Base-by-base conservation (phyloP, 1,140 invertebrate genomes). In the Magallana gigas region DNA sequence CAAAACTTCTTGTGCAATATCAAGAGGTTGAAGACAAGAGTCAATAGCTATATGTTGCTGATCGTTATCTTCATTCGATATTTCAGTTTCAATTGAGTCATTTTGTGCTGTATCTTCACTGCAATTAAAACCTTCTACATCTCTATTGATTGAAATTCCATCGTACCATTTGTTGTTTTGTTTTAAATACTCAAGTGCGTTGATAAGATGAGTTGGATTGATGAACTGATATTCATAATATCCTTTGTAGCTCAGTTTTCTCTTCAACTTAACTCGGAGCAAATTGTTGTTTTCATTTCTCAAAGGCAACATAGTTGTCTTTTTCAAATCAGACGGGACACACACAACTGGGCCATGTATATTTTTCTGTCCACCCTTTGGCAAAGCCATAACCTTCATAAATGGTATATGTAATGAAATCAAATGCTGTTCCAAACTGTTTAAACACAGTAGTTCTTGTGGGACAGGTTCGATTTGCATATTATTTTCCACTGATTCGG, bases 1-100 rank as follows among this genome's bases (percentile, higher is more conserved):
- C 48, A 90, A 18, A 76, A 86, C n/a, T 83, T 90, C 89, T 83
- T 90, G 89, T 58, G 76, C 87, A 57, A 90, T 84, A 85, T 90
- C 85, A 23, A 83, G 82, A 68, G 89, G 89, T 87, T 90, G 87
- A 3, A 90, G 23, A 80, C 87, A 88, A 36, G 89, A 80, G 60
- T 90, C 87, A 56, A 36, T 36, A 36, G 36, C 36, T 36, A 36
- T 36, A 36, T 36, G 36, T 36, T 86, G 71, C 36, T 36, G 36
- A 36, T 36, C 36, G 36, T 36, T 36, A 3, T 36, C 36, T 3
- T 36, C 36, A 36, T 36, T 3, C 1, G 36, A 36, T 36, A 36
- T 36, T 64, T 64, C 60, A 18, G 36, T 57, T 57, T 87, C 80
- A 68, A 68, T 58, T n/a, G 7, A 0, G 29, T 71, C 48, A 84